Evolutionary conservation across 2,797 vertebrate genomes (phyloP).

Genomic region (Anas acuta): DNA sequence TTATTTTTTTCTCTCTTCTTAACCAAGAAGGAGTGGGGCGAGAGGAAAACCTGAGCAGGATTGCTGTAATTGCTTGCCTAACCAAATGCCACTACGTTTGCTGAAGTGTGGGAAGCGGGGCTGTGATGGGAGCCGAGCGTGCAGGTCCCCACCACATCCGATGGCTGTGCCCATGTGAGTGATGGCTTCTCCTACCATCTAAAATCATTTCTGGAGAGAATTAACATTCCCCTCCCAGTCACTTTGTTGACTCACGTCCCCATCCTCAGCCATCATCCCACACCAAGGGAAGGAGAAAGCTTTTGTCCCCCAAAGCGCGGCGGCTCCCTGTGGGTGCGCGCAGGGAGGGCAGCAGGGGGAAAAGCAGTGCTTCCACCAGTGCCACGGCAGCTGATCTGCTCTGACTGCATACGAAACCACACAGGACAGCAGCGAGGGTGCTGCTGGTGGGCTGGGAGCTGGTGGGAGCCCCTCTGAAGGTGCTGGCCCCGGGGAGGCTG

Average conservation of each 20-base stretch:
- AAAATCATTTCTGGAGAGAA: neutral
- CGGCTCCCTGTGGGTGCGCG: accelerated
- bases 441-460: too few species aligned
- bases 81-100: accelerated
- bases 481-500: too few species aligned
- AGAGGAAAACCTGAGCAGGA: neutral
- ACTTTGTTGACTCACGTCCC: neutral
- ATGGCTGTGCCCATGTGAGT: too few species aligned
- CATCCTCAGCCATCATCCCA: neutral
- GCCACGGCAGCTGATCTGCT: neutral
- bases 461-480: too few species aligned
- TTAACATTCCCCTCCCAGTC: neutral
- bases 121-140: neutral
- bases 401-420: too few species aligned
- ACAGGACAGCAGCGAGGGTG: too few species aligned
- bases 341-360: accelerated
- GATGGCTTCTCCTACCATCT: neutral
- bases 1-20: neutral
- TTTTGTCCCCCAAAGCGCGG: neutral
- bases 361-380: neutral
- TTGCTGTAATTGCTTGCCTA: neutral
- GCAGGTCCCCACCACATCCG: neutral
- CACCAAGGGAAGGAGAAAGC: neutral
- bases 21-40: neutral
- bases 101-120: neutral